phyloP scores from a whole-genome alignment of 2,797 vertebrate genomes.

The Odontamblyopus rebecca region DNA sequence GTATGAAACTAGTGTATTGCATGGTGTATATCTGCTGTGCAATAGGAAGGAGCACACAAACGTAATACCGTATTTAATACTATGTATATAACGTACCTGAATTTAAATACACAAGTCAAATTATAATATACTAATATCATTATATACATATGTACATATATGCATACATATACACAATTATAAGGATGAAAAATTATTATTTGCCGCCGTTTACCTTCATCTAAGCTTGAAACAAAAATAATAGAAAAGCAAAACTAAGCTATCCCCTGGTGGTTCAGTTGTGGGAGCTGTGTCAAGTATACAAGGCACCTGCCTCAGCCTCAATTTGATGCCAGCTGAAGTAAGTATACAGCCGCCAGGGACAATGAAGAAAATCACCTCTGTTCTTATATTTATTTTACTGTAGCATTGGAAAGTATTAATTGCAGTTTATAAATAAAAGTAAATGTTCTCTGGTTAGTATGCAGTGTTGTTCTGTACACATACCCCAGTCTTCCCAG shows the following conservation, averaged over 20 bases:
- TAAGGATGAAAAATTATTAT: background rate
- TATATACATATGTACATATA: too few relatives aligned
- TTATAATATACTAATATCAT: too few relatives aligned
- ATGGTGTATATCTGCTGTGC: constrained; percentile 14
- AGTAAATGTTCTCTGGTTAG: background rate
- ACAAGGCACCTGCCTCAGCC: background rate
- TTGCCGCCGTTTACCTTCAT: background rate
- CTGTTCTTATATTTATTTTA: background rate
- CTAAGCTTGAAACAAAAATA: too few relatives aligned
- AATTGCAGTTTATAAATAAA: background rate
- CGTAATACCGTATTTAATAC: too few relatives aligned
- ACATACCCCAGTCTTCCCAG: constrained; percentile 87
- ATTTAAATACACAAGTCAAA: background rate
- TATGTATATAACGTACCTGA: background rate
- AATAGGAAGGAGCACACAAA: constrained; percentile 48
- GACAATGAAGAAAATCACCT: background rate
- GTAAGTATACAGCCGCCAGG: background rate
- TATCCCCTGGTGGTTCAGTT: background rate
- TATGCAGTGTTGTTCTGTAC: background rate
- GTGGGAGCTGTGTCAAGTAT: background rate
- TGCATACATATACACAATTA: background rate
- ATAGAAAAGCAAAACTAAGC: background rate
- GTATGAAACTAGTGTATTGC: background rate
- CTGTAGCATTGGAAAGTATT: background rate
- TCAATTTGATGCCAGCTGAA: background rate